Conservation (phyloP, 2,113 vertebrate species). For the Beaufortia kweichowensis region DNA sequence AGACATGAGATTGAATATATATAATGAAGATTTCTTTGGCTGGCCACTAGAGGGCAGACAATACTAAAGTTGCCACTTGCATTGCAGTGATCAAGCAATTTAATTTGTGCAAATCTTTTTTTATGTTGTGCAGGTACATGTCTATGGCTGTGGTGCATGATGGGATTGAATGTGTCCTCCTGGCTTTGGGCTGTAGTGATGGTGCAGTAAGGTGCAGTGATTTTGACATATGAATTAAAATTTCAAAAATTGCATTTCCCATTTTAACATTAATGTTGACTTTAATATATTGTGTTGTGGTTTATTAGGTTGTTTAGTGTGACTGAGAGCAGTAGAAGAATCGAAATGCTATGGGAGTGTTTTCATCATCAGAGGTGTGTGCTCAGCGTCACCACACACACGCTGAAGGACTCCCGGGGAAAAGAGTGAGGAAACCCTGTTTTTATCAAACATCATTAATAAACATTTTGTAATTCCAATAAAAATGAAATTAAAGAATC, state of each 20-base stretch:
- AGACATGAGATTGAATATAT: no score
- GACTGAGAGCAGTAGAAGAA: conserved; percentile 67
- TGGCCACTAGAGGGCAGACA: conserved; percentile 1
- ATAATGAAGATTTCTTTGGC: no score
- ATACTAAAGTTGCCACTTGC: neutral
- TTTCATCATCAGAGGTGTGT: conserved; percentile 92
- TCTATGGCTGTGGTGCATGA: conserved; percentile 72
- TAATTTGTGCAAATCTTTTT: neutral
- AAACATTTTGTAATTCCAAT: neutral
- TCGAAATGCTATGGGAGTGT: conserved; percentile 84
- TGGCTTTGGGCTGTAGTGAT: conserved; percentile 90
- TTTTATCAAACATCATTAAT: neutral
- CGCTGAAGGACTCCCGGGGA: conserved; percentile 56
- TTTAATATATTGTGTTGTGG: neutral
- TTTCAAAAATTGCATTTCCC: neutral
- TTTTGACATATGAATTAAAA: conserved; percentile 6
- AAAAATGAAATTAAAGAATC: no score
- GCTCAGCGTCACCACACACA: conserved; percentile 81
- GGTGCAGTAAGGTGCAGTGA: conserved; percentile 85
- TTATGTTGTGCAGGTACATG: conserved; percentile 85
- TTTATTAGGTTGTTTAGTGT: conserved; percentile 81
- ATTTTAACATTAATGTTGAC: conserved; percentile 1
- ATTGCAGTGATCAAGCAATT: neutral
- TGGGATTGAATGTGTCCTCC: conserved; percentile 60
- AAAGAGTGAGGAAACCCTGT: conserved; percentile 71